Conservation (phyloP, 2,797 vertebrate species). For the Hipposideros larvatus region DNA sequence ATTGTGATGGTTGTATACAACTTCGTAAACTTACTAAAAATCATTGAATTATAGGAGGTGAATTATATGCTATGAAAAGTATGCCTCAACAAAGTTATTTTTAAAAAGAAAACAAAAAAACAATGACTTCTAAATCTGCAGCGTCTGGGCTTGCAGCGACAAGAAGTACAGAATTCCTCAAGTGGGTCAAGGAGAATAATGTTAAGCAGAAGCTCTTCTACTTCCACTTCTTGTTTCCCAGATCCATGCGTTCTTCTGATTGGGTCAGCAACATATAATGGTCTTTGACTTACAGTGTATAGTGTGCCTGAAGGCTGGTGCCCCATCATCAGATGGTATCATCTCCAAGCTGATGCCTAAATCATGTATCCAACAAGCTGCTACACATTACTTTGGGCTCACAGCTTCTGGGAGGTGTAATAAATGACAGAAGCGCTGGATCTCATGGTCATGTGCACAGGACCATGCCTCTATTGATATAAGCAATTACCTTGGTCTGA, state of each 20-base stretch:
- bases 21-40: conserved; percentile 10
- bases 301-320: background rate
- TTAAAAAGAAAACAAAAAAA: background rate
- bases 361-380: background rate
- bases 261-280: background rate
- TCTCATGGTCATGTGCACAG: background rate
- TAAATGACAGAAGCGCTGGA: background rate
- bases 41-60: background rate
- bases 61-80: background rate
- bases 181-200: background rate
- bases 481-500: background rate
- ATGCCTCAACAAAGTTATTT: background rate
- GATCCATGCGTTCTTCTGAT: background rate
- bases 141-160: background rate
- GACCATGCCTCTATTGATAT: background rate
- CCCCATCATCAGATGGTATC: background rate
- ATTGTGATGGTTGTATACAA: background rate
- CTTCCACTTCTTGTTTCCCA: background rate
- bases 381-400: background rate
- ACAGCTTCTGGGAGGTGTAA: background rate
- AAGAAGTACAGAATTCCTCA: background rate
- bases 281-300: background rate
- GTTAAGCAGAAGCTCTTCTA: background rate
- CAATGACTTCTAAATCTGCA: background rate
- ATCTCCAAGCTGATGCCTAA: background rate